These are phyloP conservation scores for Clistopyga incitator DNA, from an alignment of 2,888 invertebrate genomes.

Conservation along the genomic window DNA sequence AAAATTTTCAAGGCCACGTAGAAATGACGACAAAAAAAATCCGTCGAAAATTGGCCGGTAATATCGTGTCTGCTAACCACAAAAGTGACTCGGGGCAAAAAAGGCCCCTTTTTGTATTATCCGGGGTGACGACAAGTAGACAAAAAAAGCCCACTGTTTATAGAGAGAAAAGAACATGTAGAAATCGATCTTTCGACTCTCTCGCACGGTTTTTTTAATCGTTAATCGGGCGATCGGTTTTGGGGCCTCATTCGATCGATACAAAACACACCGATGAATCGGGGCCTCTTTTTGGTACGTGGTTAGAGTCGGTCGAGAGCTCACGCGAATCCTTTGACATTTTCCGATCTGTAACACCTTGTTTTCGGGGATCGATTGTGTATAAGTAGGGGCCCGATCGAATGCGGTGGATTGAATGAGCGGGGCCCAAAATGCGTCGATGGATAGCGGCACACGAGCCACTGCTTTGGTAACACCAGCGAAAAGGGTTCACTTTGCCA, in stretches of 20 bases:
- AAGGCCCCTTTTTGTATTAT: neutral
- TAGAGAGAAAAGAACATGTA: conserved; percentile 4
- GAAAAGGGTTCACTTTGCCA: conserved; percentile 61
- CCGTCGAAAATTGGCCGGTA: conserved; percentile 42
- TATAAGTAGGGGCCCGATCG: conserved; percentile 10
- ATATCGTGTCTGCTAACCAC: conserved; percentile 24
- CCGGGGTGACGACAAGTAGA: conserved; percentile 7
- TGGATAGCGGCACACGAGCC: conserved; percentile 67
- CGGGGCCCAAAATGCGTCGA: conserved; percentile 42
- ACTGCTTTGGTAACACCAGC: conserved; percentile 17
- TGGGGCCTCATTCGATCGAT: conserved; percentile 37
- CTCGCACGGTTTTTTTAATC: neutral
- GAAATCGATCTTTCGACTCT: conserved; percentile 57
- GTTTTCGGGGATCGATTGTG: conserved; percentile 65
- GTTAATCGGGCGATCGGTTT: conserved; percentile 64
- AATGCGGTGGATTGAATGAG: too few species aligned
- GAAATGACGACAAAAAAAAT: conserved; percentile 1
- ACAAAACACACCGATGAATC: conserved; percentile 45
- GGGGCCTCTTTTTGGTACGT: conserved; percentile 8
- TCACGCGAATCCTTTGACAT: conserved; percentile 72
- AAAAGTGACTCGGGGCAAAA: neutral
- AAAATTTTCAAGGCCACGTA: neutral
- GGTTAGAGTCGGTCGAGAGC: conserved; percentile 60
- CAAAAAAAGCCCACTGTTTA: conserved; percentile 25
- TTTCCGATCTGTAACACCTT: conserved; percentile 81